A percentile compares a stretch with the other conserved stretches of the same genome.
These are phyloP conservation scores for Drosophila chauvacae DNA, from an alignment of 1,140 invertebrate species.

Conservation along the genomic window DNA sequence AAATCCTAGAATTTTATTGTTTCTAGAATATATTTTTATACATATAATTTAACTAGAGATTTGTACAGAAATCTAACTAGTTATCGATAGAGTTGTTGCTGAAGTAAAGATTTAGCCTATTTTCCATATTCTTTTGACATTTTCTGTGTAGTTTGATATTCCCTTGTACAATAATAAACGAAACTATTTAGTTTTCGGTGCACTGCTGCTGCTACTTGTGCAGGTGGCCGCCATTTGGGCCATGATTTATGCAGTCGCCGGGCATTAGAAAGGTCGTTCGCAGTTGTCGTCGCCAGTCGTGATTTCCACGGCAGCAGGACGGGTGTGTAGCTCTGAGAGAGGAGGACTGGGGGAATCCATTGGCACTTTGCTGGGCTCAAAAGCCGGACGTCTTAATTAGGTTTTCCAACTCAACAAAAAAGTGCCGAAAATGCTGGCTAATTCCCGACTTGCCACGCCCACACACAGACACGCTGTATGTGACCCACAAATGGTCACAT, in stretches of 20 bases:
- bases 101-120: too few relatives aligned
- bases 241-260: constrained; percentile 53
- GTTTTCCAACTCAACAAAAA: constrained; percentile 39
- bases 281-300: constrained; percentile 53
- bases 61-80: not conserved
- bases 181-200: not conserved
- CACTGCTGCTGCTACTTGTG: constrained; percentile 15
- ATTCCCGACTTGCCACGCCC: constrained; percentile 30
- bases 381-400: constrained; percentile 50
- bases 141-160: not conserved
- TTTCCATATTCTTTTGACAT: not conserved
- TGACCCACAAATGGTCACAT: constrained; percentile 40
- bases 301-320: constrained; percentile 13
- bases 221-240: constrained; percentile 53
- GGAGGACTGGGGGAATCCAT: constrained; percentile 8
- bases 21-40: too few relatives aligned
- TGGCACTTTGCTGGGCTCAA: constrained; percentile 20
- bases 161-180: not conserved
- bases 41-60: too few relatives aligned
- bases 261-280: constrained; percentile 54
- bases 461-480: constrained; percentile 10
- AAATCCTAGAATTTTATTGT: too few relatives aligned
- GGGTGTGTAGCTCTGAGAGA: not conserved
- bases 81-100: too few relatives aligned
- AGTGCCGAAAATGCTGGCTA: constrained; percentile 39